Evolutionary conservation across 2,888 invertebrate species (phyloP).

Genomic region (Petrophora chlorosata): DNA sequence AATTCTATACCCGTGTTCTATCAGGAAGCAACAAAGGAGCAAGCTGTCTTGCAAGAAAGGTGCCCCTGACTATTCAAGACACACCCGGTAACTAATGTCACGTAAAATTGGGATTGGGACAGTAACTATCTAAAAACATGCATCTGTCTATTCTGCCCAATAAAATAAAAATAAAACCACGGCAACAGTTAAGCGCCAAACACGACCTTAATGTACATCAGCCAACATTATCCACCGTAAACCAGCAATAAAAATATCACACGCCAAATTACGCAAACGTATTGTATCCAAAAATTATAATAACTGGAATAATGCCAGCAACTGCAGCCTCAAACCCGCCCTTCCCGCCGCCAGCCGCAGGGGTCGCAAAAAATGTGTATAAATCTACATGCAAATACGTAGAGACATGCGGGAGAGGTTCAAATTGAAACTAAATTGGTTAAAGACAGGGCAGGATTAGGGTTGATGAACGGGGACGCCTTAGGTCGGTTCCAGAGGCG

Average conservation of each 20-base stretch:
- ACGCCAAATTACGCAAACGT: slow-evolving; percentile 25
- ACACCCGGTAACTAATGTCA: no score
- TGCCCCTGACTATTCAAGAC: no score
- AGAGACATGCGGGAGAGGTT: slow-evolving; percentile 37
- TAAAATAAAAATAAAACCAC: no score
- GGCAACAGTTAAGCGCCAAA: no score
- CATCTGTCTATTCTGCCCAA: not conserved
- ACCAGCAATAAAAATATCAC: slow-evolving; percentile 28
- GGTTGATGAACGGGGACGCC: slow-evolving; percentile 10
- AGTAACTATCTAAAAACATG: not conserved
- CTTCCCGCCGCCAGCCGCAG: slow-evolving; percentile 25
- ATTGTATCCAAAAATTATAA: slow-evolving; percentile 34
- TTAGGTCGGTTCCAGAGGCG: no score
- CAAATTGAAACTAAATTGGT: slow-evolving; percentile 54
- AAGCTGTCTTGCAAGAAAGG: no score
- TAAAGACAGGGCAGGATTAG: slow-evolving; percentile 25
- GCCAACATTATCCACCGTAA: slow-evolving; percentile 15
- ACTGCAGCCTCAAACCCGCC: slow-evolving; percentile 23
- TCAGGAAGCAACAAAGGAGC: no score
- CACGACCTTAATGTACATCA: no score
- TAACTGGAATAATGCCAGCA: slow-evolving; percentile 36
- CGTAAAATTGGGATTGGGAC: no score
- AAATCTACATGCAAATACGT: slow-evolving; percentile 50
- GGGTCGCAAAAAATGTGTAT: slow-evolving; percentile 38
- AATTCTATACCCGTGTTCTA: no score